Evolutionary conservation across 2,888 invertebrate species (phyloP).

Genomic region (Melanophora roralis): DNA sequence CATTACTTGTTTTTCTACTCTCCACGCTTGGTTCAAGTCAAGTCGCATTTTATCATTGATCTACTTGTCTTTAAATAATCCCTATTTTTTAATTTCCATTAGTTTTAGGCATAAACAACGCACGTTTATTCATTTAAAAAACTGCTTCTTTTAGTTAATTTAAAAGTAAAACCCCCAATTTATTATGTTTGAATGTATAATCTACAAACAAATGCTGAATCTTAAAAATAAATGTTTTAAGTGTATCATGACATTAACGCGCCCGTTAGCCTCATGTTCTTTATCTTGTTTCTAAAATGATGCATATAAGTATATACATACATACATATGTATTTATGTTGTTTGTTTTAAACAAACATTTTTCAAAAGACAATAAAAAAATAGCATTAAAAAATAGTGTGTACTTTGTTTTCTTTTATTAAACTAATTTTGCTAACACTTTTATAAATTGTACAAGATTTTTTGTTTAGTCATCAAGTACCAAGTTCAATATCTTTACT

Average conservation of each 20-base stretch:
- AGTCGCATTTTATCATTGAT: no score
- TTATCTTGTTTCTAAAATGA: background rate
- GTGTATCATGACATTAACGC: conserved; percentile 12
- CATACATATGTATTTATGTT: no score
- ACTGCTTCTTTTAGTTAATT: no score
- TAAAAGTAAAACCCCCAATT: no score
- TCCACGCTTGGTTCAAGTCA: no score
- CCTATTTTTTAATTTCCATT: no score
- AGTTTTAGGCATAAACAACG: no score
- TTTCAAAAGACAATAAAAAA: conserved; percentile 33
- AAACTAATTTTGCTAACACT: background rate
- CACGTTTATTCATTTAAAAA: no score
- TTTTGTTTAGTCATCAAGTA: conserved; percentile 47
- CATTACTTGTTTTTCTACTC: no score
- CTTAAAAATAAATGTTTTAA: background rate
- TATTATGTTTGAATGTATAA: no score
- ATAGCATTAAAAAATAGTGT: conserved; percentile 37
- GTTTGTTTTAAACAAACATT: no score
- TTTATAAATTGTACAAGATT: conserved; percentile 4
- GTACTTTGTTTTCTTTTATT: background rate
- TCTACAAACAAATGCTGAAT: background rate
- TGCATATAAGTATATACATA: background rate
- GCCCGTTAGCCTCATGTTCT: background rate
- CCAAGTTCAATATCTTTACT: conserved; percentile 53
- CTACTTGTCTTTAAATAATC: no score